Percentiles rank a stretch among this genome's conserved stretches.
These are phyloP conservation scores for Sphenopsis melanotis DNA, from an alignment of 2,797 vertebrate species.

Conservation along the genomic window DNA sequence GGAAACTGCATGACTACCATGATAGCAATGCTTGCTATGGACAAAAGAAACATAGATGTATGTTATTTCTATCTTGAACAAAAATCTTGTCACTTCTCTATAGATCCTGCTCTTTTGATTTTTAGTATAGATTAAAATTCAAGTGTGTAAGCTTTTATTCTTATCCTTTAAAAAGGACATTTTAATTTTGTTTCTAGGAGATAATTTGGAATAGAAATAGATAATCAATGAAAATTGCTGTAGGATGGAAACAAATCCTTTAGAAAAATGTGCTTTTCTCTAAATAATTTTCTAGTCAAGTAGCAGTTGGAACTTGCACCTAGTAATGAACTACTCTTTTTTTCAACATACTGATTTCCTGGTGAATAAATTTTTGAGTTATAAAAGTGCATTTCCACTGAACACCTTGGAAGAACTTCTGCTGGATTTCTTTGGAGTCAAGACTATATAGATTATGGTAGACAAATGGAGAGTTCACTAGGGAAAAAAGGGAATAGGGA, in stretches of 20 bases:
- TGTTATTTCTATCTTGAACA: background rate
- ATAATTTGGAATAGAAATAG: background rate
- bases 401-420: background rate
- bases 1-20: conserved; percentile 98
- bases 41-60: conserved; percentile 89
- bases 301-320: background rate
- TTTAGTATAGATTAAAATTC: background rate
- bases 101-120: background rate
- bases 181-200: background rate
- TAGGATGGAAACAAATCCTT: background rate
- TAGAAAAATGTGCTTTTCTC: background rate
- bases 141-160: background rate
- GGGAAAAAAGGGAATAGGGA: background rate
- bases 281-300: background rate
- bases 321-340: background rate
- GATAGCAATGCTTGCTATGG: conserved; percentile 90
- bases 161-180: background rate
- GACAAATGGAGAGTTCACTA: background rate
- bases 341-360: background rate
- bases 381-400: background rate
- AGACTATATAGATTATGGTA: background rate
- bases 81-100: background rate
- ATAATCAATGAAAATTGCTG: background rate
- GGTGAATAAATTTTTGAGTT: background rate
- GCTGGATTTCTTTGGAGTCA: background rate